phyloP scores from a whole-genome alignment of 1,140 invertebrate species.

The Solenopsis invicta region DNA sequence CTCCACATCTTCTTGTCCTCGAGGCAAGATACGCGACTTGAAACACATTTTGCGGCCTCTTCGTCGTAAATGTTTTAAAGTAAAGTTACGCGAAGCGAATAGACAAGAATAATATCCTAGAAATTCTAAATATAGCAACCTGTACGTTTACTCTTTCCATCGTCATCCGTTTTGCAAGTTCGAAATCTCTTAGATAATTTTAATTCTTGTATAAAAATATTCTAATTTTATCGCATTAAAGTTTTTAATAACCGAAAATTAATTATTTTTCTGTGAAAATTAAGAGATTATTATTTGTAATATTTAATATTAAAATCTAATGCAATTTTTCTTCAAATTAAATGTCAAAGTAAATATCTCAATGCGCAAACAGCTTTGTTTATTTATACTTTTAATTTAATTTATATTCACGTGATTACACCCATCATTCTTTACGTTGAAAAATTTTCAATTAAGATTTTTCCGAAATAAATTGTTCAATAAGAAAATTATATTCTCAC shows the following conservation, averaged over 20 bases:
- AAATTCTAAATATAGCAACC: neutral
- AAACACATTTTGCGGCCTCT: neutral
- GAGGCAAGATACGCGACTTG: neutral
- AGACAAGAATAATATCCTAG: neutral
- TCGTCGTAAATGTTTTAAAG: neutral
- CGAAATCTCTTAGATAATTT: neutral
- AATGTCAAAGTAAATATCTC: neutral
- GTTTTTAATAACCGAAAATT: neutral
- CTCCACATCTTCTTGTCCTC: neutral
- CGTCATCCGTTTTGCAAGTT: neutral
- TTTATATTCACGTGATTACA: neutral
- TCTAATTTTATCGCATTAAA: neutral
- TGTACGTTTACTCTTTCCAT: neutral
- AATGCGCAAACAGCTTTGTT: neutral
- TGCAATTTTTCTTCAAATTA: neutral
- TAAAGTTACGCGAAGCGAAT: neutral
- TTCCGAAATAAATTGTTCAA: neutral
- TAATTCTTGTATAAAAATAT: neutral
- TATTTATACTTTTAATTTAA: neutral
- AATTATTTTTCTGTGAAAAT: neutral
- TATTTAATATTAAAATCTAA: conserved; percentile 13
- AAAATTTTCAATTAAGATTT: neutral
- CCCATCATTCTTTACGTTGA: neutral
- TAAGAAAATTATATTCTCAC: neutral
- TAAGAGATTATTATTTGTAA: neutral